phyloP scores from a whole-genome alignment of 2,797 vertebrate genomes.

The Acanthurus leucopareius region DNA sequence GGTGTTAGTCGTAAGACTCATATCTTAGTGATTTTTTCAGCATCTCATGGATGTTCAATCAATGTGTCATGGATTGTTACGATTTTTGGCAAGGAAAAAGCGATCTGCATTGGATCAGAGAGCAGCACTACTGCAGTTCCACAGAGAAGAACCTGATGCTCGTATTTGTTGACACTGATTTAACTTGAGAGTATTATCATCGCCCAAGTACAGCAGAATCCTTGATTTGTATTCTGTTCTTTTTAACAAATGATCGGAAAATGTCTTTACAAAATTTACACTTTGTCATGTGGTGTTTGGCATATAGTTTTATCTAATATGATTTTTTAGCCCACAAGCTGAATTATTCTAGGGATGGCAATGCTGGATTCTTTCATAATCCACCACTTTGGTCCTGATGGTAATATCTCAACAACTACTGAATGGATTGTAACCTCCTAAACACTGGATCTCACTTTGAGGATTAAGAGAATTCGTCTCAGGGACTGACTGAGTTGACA shows the following conservation, averaged over 20 bases:
- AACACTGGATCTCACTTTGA: neutral
- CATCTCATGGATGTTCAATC: neutral
- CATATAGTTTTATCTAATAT: neutral
- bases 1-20: slow-evolving; percentile 6
- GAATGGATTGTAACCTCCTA: neutral
- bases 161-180: neutral
- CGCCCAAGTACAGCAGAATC: slow-evolving; percentile 7
- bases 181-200: neutral
- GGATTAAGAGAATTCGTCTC: too few relatives aligned
- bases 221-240: neutral
- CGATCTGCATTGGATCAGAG: neutral
- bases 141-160: neutral
- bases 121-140: neutral
- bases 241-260: neutral
- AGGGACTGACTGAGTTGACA: neutral
- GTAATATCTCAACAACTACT: neutral
- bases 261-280: neutral
- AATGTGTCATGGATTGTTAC: slow-evolving; percentile 4
- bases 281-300: too few relatives aligned
- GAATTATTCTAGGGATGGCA: neutral
- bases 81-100: neutral
- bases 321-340: neutral
- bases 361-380: neutral
- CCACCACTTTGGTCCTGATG: too few relatives aligned
- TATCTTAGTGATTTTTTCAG: neutral